phyloP scores from a whole-genome alignment of 2,888 invertebrate genomes.

The Pollenia amentaria region DNA sequence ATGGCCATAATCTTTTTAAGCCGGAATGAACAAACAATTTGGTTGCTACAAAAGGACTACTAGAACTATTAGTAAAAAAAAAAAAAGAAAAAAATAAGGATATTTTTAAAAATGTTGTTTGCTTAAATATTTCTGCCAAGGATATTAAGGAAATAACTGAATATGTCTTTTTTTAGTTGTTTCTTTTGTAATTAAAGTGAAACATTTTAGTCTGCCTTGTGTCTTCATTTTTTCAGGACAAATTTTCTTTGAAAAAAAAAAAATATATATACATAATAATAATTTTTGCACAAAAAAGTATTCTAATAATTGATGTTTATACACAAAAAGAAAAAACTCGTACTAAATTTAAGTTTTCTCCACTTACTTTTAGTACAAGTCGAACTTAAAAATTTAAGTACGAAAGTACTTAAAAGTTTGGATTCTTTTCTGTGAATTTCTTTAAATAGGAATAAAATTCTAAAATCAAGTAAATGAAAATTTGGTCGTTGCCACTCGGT shows the following conservation, averaged over 20 bases:
- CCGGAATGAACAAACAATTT: conserved; percentile 26
- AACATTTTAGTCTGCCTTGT: conserved; percentile 3
- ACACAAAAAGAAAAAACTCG: no score
- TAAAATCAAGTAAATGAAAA: no score
- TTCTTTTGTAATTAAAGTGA: conserved; percentile 30
- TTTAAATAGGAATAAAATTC: no score
- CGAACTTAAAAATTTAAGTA: no score
- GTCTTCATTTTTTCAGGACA: not conserved
- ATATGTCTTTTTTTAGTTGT: conserved; percentile 10
- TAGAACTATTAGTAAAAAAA: not conserved
- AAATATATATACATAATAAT: no score
- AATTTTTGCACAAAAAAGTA: no score
- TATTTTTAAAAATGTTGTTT: not conserved
- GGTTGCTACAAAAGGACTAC: conserved; percentile 5
- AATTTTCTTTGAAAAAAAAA: not conserved
- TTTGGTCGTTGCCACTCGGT: no score
- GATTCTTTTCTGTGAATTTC: no score
- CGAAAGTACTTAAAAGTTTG: no score
- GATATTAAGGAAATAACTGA: conserved; percentile 18
- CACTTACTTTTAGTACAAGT: no score
- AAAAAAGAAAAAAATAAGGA: not conserved
- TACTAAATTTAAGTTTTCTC: no score
- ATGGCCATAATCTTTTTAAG: conserved; percentile 33
- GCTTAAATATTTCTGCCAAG: not conserved
- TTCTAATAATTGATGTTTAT: no score